These are phyloP conservation scores for Harpagifer antarcticus DNA, from an alignment of 2,797 vertebrate species.

Conservation along the genomic window DNA sequence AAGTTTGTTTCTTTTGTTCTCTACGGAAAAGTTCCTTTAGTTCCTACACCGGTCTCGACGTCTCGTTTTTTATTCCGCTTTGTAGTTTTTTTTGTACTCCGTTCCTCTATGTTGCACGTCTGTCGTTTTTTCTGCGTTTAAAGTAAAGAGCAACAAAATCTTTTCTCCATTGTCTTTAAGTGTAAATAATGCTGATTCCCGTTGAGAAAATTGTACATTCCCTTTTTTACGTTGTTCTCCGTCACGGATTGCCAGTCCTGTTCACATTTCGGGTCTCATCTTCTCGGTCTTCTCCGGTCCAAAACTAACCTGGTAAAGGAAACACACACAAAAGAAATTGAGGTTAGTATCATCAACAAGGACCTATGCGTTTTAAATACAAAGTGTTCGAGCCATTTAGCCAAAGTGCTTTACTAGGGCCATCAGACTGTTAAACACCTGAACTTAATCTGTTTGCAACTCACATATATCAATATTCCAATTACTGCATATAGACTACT, in stretches of 20 bases:
- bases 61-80: slow-evolving; percentile 51
- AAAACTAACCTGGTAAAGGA: slow-evolving; percentile 58
- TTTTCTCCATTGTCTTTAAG: slow-evolving; percentile 62
- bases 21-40: slow-evolving; percentile 62
- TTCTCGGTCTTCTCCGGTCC: slow-evolving; percentile 54
- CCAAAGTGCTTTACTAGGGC: too few species aligned
- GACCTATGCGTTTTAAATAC: background rate
- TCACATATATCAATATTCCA: too few species aligned
- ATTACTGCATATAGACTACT: too few species aligned
- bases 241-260: slow-evolving; percentile 46
- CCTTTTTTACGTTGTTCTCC: slow-evolving; percentile 65
- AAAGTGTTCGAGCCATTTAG: background rate
- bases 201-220: slow-evolving; percentile 78
- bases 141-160: slow-evolving; percentile 65
- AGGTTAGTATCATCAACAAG: background rate
- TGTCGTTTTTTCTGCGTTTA: slow-evolving; percentile 52
- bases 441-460: too few species aligned
- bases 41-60: slow-evolving; percentile 55
- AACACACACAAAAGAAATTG: slow-evolving; percentile 7
- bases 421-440: too few species aligned
- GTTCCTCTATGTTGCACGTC: slow-evolving; percentile 69
- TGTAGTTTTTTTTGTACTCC: slow-evolving; percentile 40
- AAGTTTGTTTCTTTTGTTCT: slow-evolving; percentile 73
- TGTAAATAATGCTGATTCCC: slow-evolving; percentile 74
- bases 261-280: slow-evolving; percentile 52